Conservation (phyloP, 2,113 vertebrate species). For the Chloropsis hardwickii region DNA sequence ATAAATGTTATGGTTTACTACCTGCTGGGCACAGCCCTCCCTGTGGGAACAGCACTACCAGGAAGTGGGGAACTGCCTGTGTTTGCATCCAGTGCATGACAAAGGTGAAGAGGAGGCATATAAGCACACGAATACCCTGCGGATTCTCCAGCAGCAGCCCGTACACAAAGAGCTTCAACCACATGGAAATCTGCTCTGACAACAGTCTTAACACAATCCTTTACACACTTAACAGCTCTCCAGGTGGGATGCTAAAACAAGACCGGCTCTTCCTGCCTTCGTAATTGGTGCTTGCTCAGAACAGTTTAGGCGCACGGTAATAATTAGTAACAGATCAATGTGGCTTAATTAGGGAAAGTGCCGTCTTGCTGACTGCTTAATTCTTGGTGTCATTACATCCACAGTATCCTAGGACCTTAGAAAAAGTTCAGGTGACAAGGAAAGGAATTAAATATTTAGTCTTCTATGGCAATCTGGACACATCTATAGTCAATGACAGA, state of each 20-base stretch:
- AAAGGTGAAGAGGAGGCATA: not conserved
- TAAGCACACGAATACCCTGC: not conserved
- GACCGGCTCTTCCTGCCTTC: not conserved
- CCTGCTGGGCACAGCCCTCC: not conserved
- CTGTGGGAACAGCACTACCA: conserved; percentile 1
- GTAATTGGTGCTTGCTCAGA: not conserved
- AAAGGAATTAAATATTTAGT: not conserved
- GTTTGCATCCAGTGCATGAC: conserved; percentile 24
- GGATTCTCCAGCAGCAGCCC: not conserved
- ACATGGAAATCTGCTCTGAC: not conserved
- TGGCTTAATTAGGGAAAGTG: not conserved
- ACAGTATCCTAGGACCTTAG: not conserved
- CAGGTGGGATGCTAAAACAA: not conserved
- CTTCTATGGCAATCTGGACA: not conserved
- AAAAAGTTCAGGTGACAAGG: not conserved
- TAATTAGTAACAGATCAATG: not conserved
- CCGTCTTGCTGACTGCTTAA: not conserved
- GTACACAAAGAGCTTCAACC: not conserved
- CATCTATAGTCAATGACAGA: not conserved
- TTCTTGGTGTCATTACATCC: not conserved
- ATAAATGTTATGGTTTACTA: conserved; percentile 18
- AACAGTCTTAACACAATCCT: not conserved
- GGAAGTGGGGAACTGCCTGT: conserved; percentile 6
- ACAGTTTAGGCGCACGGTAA: not conserved
- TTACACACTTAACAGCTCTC: not conserved